A percentile compares a stretch with the other conserved stretches of the same genome.
phyloP scores from a whole-genome alignment of 2,797 vertebrate species.

The Heteromormyrus szaboi region DNA sequence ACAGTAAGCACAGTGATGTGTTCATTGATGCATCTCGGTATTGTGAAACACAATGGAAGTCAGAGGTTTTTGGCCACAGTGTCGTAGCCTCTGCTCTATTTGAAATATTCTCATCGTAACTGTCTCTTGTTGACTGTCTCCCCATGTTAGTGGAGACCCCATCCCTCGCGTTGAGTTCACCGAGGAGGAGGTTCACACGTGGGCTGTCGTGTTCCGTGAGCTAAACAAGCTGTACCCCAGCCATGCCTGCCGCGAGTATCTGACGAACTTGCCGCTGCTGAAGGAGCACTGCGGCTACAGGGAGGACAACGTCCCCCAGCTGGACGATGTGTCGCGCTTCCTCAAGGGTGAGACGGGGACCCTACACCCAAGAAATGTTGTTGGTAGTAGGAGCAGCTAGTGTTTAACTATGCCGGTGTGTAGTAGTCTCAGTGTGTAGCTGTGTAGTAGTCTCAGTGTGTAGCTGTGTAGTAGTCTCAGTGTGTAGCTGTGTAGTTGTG shows the following conservation, averaged over 20 bases:
- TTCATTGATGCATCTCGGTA: neutral
- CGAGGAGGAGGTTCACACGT: conserved; percentile 90
- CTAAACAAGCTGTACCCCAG: conserved; percentile 89
- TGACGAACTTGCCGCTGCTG: conserved; percentile 90
- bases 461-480: neutral
- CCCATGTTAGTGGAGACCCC: conserved; percentile 70
- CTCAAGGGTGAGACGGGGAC: conserved; percentile 69
- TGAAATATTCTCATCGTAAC: neutral
- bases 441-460: neutral
- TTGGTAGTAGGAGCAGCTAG: neutral
- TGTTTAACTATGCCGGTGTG: neutral
- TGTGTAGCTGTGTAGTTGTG: neutral
- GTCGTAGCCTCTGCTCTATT: neutral
- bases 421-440: neutral
- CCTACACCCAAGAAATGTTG: neutral
- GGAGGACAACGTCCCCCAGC: conserved; percentile 95
- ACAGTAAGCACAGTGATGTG: neutral
- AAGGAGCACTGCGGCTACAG: conserved; percentile 84
- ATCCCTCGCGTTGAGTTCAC: conserved; percentile 90
- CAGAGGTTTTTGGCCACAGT: neutral
- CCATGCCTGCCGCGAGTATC: conserved; percentile 88
- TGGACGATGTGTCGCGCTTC: conserved; percentile 92
- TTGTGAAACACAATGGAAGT: neutral
- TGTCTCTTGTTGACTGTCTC: neutral
- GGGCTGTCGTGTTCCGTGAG: conserved; percentile 90